phyloP scores from a whole-genome alignment of 2,888 invertebrate genomes.

The Hypsopygia costalis region DNA sequence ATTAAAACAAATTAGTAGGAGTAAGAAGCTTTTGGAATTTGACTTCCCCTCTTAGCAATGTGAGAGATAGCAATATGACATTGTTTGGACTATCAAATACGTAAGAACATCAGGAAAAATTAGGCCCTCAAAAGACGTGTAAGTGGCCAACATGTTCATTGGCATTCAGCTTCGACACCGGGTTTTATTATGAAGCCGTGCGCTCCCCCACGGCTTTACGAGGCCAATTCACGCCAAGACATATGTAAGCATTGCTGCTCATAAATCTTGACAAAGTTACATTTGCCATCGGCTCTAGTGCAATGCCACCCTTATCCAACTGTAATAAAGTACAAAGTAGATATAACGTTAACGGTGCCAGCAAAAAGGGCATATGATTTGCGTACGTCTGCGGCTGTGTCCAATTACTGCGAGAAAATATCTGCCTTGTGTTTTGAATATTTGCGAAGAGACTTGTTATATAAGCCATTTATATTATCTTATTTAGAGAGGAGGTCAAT shows the following conservation, averaged over 20 bases:
- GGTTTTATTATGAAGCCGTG: slow-evolving; percentile 16
- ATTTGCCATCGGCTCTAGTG: background rate
- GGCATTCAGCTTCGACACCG: background rate
- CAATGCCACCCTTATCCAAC: background rate
- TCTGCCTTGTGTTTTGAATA: too few species aligned
- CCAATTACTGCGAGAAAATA: background rate
- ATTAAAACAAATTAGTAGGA: too few species aligned
- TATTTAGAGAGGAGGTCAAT: too few species aligned
- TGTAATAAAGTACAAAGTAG: background rate
- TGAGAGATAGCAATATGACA: too few species aligned
- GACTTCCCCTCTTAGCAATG: too few species aligned
- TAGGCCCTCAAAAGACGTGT: background rate
- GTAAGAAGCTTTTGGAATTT: too few species aligned
- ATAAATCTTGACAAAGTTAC: slow-evolving; percentile 16
- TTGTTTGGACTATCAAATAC: too few species aligned
- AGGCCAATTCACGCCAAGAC: slow-evolving; percentile 22
- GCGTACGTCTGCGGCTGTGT: background rate
- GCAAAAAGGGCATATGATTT: background rate
- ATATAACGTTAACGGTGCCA: background rate
- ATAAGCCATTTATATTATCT: too few species aligned
- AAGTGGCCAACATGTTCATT: background rate
- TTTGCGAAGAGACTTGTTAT: too few species aligned
- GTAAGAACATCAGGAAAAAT: background rate
- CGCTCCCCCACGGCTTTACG: slow-evolving; percentile 16
- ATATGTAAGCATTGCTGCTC: slow-evolving; percentile 20